phyloP scores from a whole-genome alignment of 1,140 invertebrate species.

The Leguminivora glycinivorella region DNA sequence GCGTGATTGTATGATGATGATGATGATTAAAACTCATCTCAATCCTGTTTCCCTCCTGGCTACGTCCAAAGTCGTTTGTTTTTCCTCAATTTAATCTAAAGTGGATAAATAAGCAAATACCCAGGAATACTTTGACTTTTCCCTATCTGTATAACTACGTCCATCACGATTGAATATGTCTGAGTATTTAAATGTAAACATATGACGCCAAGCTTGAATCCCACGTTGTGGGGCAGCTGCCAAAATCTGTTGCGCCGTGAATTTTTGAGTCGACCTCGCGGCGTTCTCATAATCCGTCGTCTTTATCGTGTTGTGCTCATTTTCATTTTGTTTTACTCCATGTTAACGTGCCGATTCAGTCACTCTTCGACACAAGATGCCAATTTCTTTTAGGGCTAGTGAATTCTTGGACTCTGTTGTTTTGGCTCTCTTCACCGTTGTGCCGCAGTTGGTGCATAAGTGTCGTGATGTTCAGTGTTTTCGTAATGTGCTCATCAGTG shows the following conservation, averaged over 20 bases:
- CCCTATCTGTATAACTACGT: conserved; percentile 14
- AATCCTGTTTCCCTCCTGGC: conserved; percentile 52
- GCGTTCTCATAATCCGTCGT: conserved; percentile 38
- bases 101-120: conserved; percentile 51
- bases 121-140: conserved; percentile 32
- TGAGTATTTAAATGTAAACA: conserved; percentile 47
- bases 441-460: conserved; percentile 40
- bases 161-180: conserved; percentile 24
- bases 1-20: too few relatives aligned
- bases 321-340: conserved; percentile 30
- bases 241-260: conserved; percentile 51
- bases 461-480: conserved; percentile 40
- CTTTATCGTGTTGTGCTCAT: conserved; percentile 38
- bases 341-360: neutral
- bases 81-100: conserved; percentile 52
- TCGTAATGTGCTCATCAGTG: conserved; percentile 46
- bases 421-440: conserved; percentile 36
- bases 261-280: conserved; percentile 31
- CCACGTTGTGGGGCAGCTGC: conserved; percentile 43
- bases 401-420: conserved; percentile 35
- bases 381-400: conserved; percentile 36
- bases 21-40: conserved; percentile 30
- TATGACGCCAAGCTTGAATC: conserved; percentile 41
- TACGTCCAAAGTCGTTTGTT: conserved; percentile 46
- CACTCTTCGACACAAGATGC: conserved; percentile 34